Conservation (phyloP, 2,113 vertebrate species). For the Lampris megalopsis region DNA sequence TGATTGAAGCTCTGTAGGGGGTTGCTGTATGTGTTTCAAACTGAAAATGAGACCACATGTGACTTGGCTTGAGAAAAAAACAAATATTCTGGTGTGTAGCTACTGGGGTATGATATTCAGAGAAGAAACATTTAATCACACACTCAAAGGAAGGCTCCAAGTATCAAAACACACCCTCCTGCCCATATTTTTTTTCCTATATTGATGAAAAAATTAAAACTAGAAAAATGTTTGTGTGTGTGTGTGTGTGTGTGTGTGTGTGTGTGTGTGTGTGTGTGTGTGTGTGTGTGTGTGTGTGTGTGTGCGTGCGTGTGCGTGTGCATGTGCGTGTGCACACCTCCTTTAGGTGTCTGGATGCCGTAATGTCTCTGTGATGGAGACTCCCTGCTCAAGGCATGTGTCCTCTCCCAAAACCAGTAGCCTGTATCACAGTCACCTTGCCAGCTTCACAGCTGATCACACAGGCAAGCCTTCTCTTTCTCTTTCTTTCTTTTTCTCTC, state of each 20-base stretch:
- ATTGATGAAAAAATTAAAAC: too few species aligned
- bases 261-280: too few species aligned
- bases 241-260: too few species aligned
- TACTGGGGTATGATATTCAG: neutral
- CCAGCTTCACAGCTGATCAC: constrained; percentile 43
- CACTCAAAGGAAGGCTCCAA: too few species aligned
- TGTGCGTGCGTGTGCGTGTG: too few species aligned
- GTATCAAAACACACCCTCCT: too few species aligned
- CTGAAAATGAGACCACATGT: too few species aligned
- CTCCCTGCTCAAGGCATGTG: constrained; percentile 25
- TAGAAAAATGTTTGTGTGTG: neutral
- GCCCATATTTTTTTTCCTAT: too few species aligned
- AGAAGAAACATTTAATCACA: too few species aligned
- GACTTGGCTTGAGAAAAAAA: too few species aligned
- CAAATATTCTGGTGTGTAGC: neutral
- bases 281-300: too few species aligned
- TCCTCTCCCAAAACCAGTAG: constrained; percentile 31
- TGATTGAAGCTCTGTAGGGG: neutral
- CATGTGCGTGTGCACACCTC: too few species aligned
- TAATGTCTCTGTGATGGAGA: constrained; percentile 50
- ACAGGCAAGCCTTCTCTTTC: constrained; percentile 44
- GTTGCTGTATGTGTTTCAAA: neutral
- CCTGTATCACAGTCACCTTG: constrained; percentile 16
- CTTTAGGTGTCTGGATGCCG: constrained; percentile 68
- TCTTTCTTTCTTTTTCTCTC: neutral